These are phyloP conservation scores for Tragopan temminckii DNA, from an alignment of 2,797 vertebrate species.

Conservation along the genomic window DNA sequence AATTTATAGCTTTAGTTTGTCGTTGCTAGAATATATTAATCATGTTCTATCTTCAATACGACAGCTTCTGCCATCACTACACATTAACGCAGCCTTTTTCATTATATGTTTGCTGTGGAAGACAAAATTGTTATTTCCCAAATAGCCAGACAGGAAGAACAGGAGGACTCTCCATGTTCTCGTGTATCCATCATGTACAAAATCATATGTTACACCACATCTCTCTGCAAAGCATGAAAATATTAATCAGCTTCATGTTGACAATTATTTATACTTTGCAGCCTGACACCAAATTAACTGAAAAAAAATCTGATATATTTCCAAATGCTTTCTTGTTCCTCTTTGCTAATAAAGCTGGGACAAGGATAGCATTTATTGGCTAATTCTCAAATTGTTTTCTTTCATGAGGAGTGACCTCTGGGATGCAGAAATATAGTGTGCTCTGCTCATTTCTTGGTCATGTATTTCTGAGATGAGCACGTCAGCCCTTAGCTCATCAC, in stretches of 20 bases:
- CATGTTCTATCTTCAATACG: not conserved
- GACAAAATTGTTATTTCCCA: not conserved
- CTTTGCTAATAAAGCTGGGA: not conserved
- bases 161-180: not conserved
- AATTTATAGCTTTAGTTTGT: not conserved
- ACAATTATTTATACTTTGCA: not conserved
- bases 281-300: not conserved
- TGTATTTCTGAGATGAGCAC: not conserved
- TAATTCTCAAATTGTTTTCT: not conserved
- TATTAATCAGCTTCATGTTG: not conserved
- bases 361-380: not conserved
- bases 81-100: fast-evolving
- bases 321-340: not conserved
- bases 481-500: not conserved
- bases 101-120: not conserved
- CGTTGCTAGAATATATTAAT: not conserved
- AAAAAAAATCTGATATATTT: not conserved
- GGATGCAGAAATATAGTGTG: not conserved
- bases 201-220: not conserved
- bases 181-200: not conserved
- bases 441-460: not conserved
- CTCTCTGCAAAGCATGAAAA: not conserved
- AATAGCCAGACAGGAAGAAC: not conserved
- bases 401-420: not conserved
- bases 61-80: not conserved